Conservation (phyloP, 2,888 invertebrate genomes). For the Coenonympha glycerion region DNA sequence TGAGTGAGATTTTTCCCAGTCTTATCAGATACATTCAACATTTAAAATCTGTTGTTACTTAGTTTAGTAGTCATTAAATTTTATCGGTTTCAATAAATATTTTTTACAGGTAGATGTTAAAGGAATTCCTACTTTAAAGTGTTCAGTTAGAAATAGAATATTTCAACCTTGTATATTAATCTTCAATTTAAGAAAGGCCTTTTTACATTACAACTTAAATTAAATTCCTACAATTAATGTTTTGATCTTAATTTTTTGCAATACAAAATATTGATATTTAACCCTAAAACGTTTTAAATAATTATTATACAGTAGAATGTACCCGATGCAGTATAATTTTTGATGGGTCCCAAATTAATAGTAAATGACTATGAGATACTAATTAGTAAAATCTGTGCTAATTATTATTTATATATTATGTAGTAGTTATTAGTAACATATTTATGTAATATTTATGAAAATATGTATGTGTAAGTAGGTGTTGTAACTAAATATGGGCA, state of each 20-base stretch:
- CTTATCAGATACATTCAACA: too few species aligned
- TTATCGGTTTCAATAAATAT: too few species aligned
- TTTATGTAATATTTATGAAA: conserved; percentile 12
- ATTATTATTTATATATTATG: background rate
- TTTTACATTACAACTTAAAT: too few species aligned
- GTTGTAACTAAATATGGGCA: conserved; percentile 17
- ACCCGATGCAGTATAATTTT: background rate
- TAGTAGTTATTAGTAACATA: conserved; percentile 13
- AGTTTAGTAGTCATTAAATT: too few species aligned
- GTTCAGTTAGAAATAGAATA: too few species aligned
- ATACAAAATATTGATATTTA: background rate
- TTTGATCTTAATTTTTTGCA: background rate
- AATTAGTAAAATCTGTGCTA: conserved; percentile 3
- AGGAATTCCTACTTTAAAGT: too few species aligned
- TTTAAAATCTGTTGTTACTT: too few species aligned
- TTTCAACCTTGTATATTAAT: too few species aligned
- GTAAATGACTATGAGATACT: background rate
- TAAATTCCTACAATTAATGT: background rate
- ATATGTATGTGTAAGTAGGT: conserved; percentile 17
- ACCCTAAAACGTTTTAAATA: background rate
- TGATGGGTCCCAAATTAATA: background rate
- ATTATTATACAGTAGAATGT: background rate
- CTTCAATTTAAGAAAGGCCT: too few species aligned
- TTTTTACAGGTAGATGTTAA: too few species aligned
- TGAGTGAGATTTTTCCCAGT: too few species aligned